Base-by-base conservation (phyloP, 2,888 invertebrate genomes). In the Microchrysa polita region DNA sequence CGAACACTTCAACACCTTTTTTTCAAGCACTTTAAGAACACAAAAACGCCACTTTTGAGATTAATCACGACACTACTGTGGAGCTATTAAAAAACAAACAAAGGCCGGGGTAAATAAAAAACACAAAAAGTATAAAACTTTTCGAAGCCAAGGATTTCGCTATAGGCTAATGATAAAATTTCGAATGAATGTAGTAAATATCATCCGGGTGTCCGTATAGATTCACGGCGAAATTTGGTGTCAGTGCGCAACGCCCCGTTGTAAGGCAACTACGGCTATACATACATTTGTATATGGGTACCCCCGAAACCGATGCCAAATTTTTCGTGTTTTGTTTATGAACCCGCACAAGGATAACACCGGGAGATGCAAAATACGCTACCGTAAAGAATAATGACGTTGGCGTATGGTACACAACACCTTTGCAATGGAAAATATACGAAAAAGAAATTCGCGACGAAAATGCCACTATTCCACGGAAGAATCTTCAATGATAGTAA, bases 231-330 rank as follows among this genome's bases (percentile, higher is more conserved):
- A 48, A 48, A 44, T 18, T 20, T 48, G 22, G 5, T 27, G 16
- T 44, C 34, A 65, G 42, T 65, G 65, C 65, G 65, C 65, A 65
- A 48, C 44, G 65, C 9, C 65, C 22, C 40, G 27, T 34, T 34
- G 42, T n/a, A 40, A 61, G n/a, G 61, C 40, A 61, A 40, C 18
- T 61, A n/a, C n/a, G n/a, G n/a, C n/a, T n/a, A n/a, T n/a, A n/a
- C n/a, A n/a, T n/a, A n/a, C n/a, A n/a, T n/a, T n/a, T n/a, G n/a
- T n/a, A 34, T 18, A 1, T 40, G 5, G n/a, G 14, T 23, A 40
- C 14, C 61, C 16, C 34, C 40, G 40, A 61, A 34, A 18, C 22
- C 65, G 48, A 65, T 65, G 14, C 5, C 20, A 27, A 65, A 48
- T 44, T 48, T n/a, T 48, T 12, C 18, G 65, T 22, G 16, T 48